A percentile compares a stretch with the other conserved stretches of the same genome.
Evolutionary conservation across 2,888 invertebrate species (phyloP).

Genomic region (Aphrophora alni): DNA sequence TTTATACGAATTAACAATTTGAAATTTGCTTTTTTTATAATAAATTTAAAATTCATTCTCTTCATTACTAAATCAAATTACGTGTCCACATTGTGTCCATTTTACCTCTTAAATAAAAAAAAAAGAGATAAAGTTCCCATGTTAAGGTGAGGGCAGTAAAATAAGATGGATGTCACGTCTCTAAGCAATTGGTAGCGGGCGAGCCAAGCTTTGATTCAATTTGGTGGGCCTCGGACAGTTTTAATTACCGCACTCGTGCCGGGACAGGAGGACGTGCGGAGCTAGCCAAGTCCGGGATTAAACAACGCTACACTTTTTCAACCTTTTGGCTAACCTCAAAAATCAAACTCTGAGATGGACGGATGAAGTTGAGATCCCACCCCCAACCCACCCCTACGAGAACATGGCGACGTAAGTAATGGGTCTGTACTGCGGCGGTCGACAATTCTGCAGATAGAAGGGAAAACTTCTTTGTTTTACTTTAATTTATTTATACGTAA

Average conservation of each 20-base stretch:
- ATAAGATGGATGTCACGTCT: not conserved
- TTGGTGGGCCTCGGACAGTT: not conserved
- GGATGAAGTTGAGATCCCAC: no score
- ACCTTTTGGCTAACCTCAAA: not conserved
- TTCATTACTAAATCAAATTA: no score
- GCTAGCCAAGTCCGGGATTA: not conserved
- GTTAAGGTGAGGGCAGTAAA: not conserved
- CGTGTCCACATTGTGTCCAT: no score
- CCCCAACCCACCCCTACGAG: no score
- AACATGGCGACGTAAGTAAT: no score
- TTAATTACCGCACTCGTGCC: not conserved
- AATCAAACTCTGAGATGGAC: not conserved
- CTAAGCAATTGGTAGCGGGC: not conserved
- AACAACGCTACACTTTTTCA: not conserved
- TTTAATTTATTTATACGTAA: no score
- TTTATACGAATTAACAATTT: no score
- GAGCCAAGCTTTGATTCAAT: not conserved
- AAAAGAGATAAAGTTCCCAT: not conserved
- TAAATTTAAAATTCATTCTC: no score
- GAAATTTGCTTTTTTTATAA: no score
- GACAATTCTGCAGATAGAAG: no score
- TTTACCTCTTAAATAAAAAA: not conserved
- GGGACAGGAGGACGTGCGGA: not conserved
- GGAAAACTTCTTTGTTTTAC: no score
- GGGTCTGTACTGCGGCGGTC: no score